These are phyloP conservation scores for Enteromius afrohamiltoni DNA, from an alignment of 2,797 vertebrate species.

Conservation along the genomic window DNA sequence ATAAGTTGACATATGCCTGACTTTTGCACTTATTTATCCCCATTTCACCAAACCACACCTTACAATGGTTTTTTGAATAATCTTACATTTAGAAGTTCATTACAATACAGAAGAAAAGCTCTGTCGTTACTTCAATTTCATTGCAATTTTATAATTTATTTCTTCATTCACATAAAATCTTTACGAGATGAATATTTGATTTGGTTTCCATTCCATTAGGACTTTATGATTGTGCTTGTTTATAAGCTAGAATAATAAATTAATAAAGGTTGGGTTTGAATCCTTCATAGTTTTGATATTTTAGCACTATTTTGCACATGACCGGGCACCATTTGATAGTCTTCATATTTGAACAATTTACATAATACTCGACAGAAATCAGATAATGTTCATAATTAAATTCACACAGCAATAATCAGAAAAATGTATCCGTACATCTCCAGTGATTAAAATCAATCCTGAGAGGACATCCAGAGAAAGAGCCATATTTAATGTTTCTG, in stretches of 20 bases:
- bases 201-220: background rate
- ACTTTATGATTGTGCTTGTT: background rate
- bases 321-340: background rate
- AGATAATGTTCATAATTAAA: slow-evolving; percentile 1
- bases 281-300: slow-evolving; percentile 10
- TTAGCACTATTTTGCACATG: background rate
- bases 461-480: slow-evolving; percentile 36
- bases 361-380: background rate
- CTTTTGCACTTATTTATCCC: background rate
- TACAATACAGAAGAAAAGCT: background rate
- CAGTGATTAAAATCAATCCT: slow-evolving; percentile 16
- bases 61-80: background rate
- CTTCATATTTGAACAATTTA: background rate
- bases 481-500: slow-evolving; percentile 24
- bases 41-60: background rate
- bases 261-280: background rate
- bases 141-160: background rate
- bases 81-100: background rate
- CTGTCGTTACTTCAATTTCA: background rate
- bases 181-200: background rate
- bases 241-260: slow-evolving; percentile 8
- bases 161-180: background rate
- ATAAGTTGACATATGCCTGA: background rate
- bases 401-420: slow-evolving; percentile 20
- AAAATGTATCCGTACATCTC: background rate